Percentiles rank a stretch among this genome's conserved stretches.
Conservation (phyloP, 2,113 vertebrate genomes). For the Clarias macrocephalus region DNA sequence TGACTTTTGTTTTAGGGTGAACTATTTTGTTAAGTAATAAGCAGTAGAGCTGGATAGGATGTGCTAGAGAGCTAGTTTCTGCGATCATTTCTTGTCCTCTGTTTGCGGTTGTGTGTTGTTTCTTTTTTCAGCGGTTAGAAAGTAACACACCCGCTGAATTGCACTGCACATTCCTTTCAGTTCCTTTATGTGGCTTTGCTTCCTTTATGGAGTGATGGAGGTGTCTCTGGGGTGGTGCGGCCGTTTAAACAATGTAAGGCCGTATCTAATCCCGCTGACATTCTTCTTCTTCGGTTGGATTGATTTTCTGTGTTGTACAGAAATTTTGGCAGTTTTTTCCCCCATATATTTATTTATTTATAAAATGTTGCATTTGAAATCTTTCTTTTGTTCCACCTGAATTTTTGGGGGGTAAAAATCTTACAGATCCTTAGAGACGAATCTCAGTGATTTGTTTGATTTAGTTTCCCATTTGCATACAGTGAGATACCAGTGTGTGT, state of each 20-base stretch:
- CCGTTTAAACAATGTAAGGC: conserved; percentile 41
- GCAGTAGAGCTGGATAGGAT: neutral
- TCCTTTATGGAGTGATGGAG: conserved; percentile 29
- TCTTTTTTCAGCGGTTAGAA: conserved; percentile 19
- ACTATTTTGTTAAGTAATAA: neutral
- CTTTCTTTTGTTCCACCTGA: neutral
- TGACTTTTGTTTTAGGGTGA: neutral
- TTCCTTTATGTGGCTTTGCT: conserved; percentile 26
- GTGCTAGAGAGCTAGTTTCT: neutral
- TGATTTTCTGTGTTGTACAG: conserved; percentile 1
- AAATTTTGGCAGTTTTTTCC: neutral
- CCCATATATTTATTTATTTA: neutral
- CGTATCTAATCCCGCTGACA: conserved; percentile 1
- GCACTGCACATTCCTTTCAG: conserved; percentile 28
- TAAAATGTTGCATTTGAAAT: neutral
- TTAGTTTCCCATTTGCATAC: neutral
- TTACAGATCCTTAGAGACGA: neutral
- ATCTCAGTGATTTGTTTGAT: neutral
- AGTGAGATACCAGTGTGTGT: conserved; percentile 22
- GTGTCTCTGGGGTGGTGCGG: conserved; percentile 39
- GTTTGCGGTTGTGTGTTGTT: neutral
- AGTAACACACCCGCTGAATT: conserved; percentile 22
- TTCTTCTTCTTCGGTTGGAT: conserved; percentile 6
- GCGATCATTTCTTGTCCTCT: neutral
- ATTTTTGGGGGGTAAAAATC: neutral